phyloP scores from a whole-genome alignment of 2,113 vertebrate species.

The Solea solea region DNA sequence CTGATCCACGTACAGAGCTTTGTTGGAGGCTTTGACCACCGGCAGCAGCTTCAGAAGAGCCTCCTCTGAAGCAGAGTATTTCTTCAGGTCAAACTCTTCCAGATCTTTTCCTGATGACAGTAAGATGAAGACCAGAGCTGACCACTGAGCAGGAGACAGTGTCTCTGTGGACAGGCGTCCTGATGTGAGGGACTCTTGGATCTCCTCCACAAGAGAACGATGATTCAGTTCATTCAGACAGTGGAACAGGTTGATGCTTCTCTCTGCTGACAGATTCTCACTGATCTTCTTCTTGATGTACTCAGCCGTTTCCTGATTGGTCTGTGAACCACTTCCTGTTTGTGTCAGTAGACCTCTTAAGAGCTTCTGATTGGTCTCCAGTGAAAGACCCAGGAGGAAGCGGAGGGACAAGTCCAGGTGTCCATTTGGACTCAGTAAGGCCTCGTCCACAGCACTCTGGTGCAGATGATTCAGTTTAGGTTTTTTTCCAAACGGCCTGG shows the following conservation, averaged over 20 bases:
- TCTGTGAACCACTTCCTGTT: neutral
- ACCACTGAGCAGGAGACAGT: constrained; percentile 34
- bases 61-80: constrained; percentile 38
- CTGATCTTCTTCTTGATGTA: constrained; percentile 39
- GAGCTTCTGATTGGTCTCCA: constrained; percentile 27
- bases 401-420: constrained; percentile 48
- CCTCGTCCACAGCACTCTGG: constrained; percentile 37
- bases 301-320: neutral
- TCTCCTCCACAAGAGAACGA: constrained; percentile 12
- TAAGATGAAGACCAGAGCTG: constrained; percentile 38
- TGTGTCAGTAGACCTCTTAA: neutral
- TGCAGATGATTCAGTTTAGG: constrained; percentile 5
- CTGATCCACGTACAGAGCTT: constrained; percentile 35
- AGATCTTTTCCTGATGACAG: constrained; percentile 28
- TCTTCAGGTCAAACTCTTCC: constrained; percentile 32
- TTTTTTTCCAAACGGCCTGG: too few species aligned
- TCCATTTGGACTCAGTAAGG: constrained; percentile 51
- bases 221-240: constrained; percentile 4
- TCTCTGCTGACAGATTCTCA: constrained; percentile 8
- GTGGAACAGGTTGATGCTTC: constrained; percentile 34
- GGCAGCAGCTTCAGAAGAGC: constrained; percentile 49
- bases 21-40: constrained; percentile 43
- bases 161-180: constrained; percentile 9
- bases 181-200: constrained; percentile 17
- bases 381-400: constrained; percentile 49